Percentiles rank a stretch among this genome's conserved stretches.
phyloP scores from a whole-genome alignment of 2,888 invertebrate genomes.

The Cynaeus angustus region DNA sequence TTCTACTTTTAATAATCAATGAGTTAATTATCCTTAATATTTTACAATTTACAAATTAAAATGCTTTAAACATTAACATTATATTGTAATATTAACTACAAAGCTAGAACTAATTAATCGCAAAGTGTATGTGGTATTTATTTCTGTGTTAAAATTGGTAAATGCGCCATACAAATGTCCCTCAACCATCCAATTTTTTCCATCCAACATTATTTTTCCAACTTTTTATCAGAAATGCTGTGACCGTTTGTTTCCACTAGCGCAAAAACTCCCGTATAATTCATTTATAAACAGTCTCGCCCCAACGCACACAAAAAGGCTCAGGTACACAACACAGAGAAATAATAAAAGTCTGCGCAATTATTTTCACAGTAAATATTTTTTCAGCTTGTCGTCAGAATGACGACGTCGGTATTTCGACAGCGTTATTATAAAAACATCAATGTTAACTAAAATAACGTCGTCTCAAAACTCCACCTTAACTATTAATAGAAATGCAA shows the following conservation, averaged over 20 bases:
- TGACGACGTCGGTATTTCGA: background rate
- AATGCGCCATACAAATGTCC: no score
- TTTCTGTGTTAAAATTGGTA: no score
- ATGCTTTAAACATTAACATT: no score
- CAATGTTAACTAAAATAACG: constrained; percentile 24
- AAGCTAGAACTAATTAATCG: no score
- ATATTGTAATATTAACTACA: no score
- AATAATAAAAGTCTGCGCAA: constrained; percentile 23
- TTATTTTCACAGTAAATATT: constrained; percentile 33
- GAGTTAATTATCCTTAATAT: no score
- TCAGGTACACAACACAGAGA: constrained; percentile 17
- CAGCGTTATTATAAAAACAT: background rate
- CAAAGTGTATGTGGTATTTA: no score
- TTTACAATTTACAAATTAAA: no score
- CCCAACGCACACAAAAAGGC: constrained; percentile 1
- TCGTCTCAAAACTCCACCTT: constrained; percentile 26
- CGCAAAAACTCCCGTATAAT: constrained; percentile 22
- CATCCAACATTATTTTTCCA: background rate
- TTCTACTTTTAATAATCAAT: no score
- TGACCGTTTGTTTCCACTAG: constrained; percentile 2
- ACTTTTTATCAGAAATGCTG: background rate
- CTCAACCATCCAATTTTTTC: no score
- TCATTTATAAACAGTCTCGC: constrained; percentile 24
- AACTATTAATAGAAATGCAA: constrained; percentile 43
- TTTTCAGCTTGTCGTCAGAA: constrained; percentile 14